phyloP scores from a whole-genome alignment of 2,797 vertebrate genomes.

The Numenius phaeopus region DNA sequence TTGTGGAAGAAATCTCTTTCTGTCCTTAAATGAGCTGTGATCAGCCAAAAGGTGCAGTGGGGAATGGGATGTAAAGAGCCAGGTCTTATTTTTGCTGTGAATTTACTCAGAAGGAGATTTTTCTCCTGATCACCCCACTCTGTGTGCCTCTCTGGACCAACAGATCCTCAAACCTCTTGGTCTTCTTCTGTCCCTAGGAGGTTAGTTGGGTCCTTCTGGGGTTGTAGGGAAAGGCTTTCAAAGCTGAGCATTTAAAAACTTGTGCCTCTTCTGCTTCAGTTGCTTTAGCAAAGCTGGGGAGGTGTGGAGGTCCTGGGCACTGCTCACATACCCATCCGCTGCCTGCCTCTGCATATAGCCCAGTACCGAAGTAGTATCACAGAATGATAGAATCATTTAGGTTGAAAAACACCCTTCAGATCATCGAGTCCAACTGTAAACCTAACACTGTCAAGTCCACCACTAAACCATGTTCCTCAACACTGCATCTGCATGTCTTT shows the following conservation, averaged over 20 bases:
- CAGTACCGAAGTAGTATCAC: fast-evolving
- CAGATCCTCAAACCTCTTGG: neutral
- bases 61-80: neutral
- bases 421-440: fast-evolving
- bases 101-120: neutral
- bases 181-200: neutral
- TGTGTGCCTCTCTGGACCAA: neutral
- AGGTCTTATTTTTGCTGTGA: neutral
- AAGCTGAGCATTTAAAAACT: neutral
- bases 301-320: neutral
- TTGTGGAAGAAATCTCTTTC: neutral
- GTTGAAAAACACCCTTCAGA: neutral
- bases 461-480: neutral
- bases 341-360: neutral
- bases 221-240: neutral
- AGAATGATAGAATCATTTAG: neutral
- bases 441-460: neutral
- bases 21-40: neutral
- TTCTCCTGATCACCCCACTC: neutral
- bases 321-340: neutral
- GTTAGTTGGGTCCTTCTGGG: neutral
- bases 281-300: conserved; percentile 32
- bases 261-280: conserved; percentile 3
- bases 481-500: fast-evolving
- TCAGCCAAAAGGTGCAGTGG: neutral